A percentile compares a stretch with the other conserved stretches of the same genome.
Evolutionary conservation across 2,797 vertebrate genomes (phyloP).

Genomic region (Echeneis naucrates): DNA sequence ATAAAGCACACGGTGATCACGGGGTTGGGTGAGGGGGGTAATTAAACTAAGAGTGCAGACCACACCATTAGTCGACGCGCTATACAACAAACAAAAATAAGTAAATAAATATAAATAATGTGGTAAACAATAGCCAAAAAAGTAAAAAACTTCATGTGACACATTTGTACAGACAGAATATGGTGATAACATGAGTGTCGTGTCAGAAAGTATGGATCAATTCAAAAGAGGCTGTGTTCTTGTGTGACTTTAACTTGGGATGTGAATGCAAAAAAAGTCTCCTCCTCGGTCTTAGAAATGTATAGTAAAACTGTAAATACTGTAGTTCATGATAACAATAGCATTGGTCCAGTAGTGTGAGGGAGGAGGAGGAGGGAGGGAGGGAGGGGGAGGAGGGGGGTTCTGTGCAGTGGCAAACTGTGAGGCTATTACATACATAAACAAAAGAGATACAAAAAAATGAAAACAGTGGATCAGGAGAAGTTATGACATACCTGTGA

Average conservation of each 20-base stretch:
- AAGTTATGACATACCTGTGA: conserved; percentile 91
- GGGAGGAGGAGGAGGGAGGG: no score
- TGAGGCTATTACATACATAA: conserved; percentile 82
- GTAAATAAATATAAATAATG: conserved; percentile 25
- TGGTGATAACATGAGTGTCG: conserved; percentile 74
- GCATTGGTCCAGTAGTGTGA: conserved; percentile 69
- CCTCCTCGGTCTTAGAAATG: conserved; percentile 36
- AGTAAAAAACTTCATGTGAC: conserved; percentile 69
- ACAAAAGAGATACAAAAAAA: conserved; percentile 79
- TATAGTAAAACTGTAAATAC: conserved; percentile 41
- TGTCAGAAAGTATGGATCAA: conserved; percentile 56
- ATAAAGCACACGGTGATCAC: conserved; percentile 41
- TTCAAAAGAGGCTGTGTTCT: conserved; percentile 51
- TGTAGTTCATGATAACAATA: conserved; percentile 67
- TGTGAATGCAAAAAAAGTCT: conserved; percentile 59
- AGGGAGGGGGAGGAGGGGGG: conserved; percentile 51
- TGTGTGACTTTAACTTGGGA: conserved; percentile 65
- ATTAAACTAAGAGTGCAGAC: conserved; percentile 48
- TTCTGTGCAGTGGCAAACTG: conserved; percentile 77
- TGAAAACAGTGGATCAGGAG: conserved; percentile 87
- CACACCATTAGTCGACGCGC: conserved; percentile 66
- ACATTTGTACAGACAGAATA: conserved; percentile 80
- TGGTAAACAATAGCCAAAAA: conserved; percentile 69
- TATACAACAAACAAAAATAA: conserved; percentile 70
- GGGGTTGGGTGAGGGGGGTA: neutral